Base-by-base conservation (phyloP, 2,113 vertebrate genomes). In the Sialia sialis region DNA sequence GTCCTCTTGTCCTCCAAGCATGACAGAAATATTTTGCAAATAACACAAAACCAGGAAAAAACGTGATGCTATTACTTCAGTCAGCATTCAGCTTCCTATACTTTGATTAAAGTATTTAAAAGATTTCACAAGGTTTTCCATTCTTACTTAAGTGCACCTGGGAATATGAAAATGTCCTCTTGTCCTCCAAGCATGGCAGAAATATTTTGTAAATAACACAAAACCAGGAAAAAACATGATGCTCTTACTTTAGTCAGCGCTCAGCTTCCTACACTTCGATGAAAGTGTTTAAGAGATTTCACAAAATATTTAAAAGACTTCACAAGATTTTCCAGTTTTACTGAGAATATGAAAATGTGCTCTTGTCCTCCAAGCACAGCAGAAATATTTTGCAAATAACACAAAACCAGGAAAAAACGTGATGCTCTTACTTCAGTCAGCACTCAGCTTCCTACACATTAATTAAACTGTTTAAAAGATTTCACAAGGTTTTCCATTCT, bases 1-100 rank as follows among this genome's bases (percentile, higher is more conserved):
- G 20, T 9, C 17, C n/a, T 10, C 5, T 20, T 2, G 0, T 51
- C 10, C 13, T 3, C 11, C 48, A 41, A 10, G 16, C 8, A 10
- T 36, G 29, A 55, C 29, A 78, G 36, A 64, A 82, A 32, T 69
- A 23, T 32, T 55, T 26, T n/a, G n/a, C n/a, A n/a, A 84, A 29
- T 19, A 14, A 3, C 4, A 16, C 16, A 63, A 34, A 44, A 27
- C 6, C 27, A 44, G 23, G 46, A 20, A 66, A 49, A 49, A 49
- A 6, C 13, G 13, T 23, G 8, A 14, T 49, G 11, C 21, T 49
- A 6, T 59, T 63, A 10, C n/a, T 67, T 68, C 17, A 43, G 25
- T 80, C 11, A 21, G 4, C 16, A 30, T 13, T 70, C 52, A 68
- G 3, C 63, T 75, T 89, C 52, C n/a, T 48, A 6, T 5, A 5